Conservation (phyloP, 2,113 vertebrate species). For the Turdus rufiventris region DNA sequence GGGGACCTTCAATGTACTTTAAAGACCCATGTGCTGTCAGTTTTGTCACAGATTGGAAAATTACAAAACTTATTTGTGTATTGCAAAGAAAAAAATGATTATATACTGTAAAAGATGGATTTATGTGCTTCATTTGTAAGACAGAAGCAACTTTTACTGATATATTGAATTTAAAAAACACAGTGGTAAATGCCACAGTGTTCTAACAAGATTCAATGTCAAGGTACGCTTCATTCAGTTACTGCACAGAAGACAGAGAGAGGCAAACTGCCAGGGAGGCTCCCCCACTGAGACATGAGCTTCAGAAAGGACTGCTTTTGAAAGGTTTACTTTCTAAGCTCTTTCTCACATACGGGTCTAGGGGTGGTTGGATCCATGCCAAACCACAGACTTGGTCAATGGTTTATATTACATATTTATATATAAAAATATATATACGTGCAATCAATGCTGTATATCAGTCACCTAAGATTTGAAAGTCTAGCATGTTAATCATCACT, state of each 20-base stretch:
- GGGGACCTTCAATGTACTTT: background rate
- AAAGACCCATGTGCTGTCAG: background rate
- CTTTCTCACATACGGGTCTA: background rate
- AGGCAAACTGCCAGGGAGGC: background rate
- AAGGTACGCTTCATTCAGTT: background rate
- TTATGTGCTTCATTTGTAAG: background rate
- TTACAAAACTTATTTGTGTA: background rate
- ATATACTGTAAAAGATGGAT: background rate
- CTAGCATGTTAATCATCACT: background rate
- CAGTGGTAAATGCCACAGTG: background rate
- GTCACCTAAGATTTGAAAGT: background rate
- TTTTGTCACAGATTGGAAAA: background rate
- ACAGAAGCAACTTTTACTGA: background rate
- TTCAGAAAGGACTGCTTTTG: background rate
- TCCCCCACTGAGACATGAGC: background rate
- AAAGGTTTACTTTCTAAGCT: background rate
- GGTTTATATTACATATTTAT: too few relatives aligned
- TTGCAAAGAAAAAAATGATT: background rate
- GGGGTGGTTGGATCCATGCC: background rate
- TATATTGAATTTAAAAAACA: background rate
- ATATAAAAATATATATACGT: background rate
- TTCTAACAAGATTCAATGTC: background rate
- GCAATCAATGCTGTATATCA: background rate
- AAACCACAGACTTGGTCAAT: background rate
- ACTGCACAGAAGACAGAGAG: background rate